Evolutionary conservation across 2,113 vertebrate genomes (phyloP).

Genomic region (Aegithalos caudatus): DNA sequence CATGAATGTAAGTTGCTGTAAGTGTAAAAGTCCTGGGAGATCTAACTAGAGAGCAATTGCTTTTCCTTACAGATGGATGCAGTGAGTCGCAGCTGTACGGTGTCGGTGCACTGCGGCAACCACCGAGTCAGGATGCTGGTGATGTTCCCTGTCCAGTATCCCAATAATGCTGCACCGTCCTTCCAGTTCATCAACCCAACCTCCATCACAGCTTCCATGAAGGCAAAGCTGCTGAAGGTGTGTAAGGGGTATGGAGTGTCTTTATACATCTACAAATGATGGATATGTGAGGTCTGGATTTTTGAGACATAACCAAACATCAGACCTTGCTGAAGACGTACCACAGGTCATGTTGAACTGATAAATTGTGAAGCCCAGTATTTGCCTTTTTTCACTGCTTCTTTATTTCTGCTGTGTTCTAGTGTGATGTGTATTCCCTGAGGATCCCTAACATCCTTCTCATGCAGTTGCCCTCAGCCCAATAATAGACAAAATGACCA

Average conservation of each 20-base stretch:
- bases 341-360: not conserved
- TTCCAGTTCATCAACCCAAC: slow-evolving; percentile 96
- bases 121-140: slow-evolving; percentile 93
- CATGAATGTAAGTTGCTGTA: not conserved
- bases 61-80: slow-evolving; percentile 88
- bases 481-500: not conserved
- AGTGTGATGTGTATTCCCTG: not conserved
- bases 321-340: not conserved
- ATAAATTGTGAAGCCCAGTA: not conserved
- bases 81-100: slow-evolving; percentile 88
- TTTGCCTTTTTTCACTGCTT: not conserved
- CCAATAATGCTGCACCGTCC: slow-evolving; percentile 92
- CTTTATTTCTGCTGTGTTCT: not conserved
- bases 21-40: not conserved
- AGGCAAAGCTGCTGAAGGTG: slow-evolving; percentile 95
- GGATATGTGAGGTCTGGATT: not conserved
- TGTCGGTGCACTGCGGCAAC: slow-evolving; percentile 89
- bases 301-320: not conserved
- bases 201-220: slow-evolving; percentile 90
- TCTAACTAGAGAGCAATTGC: not conserved
- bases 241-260: not conserved
- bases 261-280: not conserved
- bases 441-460: not conserved
- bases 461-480: not conserved
- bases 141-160: slow-evolving; percentile 94